Evolutionary conservation across 2,797 vertebrate species (phyloP).

Genomic region (Triplophysa bombifrons): DNA sequence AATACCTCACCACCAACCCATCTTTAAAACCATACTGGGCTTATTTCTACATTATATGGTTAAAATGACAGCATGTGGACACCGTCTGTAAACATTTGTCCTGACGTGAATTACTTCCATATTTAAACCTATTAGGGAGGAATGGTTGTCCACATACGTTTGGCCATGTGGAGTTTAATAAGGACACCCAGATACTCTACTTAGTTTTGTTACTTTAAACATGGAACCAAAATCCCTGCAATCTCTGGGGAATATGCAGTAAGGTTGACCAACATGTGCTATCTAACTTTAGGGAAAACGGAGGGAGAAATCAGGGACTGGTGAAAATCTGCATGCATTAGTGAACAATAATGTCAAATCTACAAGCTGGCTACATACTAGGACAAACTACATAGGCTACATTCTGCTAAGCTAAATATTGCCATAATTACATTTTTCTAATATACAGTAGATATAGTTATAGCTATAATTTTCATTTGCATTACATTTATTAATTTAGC

Average conservation of each 20-base stretch:
- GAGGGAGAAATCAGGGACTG: slow-evolving; percentile 54
- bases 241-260: neutral
- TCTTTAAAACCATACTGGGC: neutral
- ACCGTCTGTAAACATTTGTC: neutral
- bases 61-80: neutral
- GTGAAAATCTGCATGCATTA: slow-evolving; percentile 72
- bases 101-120: neutral
- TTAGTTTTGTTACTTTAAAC: no score
- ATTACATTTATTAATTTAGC: no score
- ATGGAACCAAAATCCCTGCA: no score
- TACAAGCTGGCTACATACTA: slow-evolving; percentile 56
- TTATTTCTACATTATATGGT: neutral
- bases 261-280: slow-evolving; percentile 42
- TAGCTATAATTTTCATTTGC: neutral
- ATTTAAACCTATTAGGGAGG: neutral
- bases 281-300: slow-evolving; percentile 63
- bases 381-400: slow-evolving; percentile 62
- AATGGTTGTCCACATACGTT: no score
- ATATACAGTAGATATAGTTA: slow-evolving; percentile 17
- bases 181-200: no score
- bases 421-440: slow-evolving; percentile 40
- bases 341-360: slow-evolving; percentile 72
- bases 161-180: no score
- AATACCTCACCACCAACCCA: neutral
- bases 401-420: slow-evolving; percentile 50